These are phyloP conservation scores for Spheniscus humboldti DNA, from an alignment of 2,797 vertebrate species.

Conservation along the genomic window DNA sequence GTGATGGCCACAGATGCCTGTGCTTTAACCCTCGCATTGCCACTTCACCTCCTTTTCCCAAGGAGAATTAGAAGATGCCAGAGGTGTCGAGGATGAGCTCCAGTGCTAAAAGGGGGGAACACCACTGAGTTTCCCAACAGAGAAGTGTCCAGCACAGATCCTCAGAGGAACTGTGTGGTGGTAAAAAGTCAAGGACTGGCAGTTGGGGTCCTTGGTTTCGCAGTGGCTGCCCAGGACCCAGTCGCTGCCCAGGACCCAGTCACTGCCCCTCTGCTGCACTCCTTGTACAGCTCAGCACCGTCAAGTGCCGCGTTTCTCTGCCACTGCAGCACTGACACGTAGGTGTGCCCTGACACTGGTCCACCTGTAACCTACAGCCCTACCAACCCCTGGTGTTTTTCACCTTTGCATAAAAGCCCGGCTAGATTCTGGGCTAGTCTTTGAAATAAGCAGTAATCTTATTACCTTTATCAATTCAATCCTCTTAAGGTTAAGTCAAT, in stretches of 20 bases:
- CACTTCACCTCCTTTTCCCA: background rate
- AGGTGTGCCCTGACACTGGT: background rate
- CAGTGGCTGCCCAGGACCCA: accelerated
- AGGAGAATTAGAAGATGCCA: background rate
- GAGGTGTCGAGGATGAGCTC: background rate
- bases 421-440: background rate
- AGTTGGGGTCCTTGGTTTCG: background rate
- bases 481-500: conserved; percentile 65
- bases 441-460: conserved; percentile 47
- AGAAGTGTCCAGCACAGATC: background rate
- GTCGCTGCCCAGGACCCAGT: background rate
- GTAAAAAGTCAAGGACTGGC: accelerated
- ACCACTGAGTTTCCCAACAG: background rate
- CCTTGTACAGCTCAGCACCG: background rate
- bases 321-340: accelerated
- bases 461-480: conserved; percentile 62
- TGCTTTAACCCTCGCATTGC: background rate
- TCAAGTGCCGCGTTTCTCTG: accelerated
- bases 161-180: background rate
- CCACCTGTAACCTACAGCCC: background rate
- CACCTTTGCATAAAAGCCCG: background rate
- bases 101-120: background rate
- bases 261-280: accelerated
- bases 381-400: background rate
- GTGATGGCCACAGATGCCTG: background rate